Conservation (phyloP, 2,797 vertebrate species). For the Diplodus puntazzo region DNA sequence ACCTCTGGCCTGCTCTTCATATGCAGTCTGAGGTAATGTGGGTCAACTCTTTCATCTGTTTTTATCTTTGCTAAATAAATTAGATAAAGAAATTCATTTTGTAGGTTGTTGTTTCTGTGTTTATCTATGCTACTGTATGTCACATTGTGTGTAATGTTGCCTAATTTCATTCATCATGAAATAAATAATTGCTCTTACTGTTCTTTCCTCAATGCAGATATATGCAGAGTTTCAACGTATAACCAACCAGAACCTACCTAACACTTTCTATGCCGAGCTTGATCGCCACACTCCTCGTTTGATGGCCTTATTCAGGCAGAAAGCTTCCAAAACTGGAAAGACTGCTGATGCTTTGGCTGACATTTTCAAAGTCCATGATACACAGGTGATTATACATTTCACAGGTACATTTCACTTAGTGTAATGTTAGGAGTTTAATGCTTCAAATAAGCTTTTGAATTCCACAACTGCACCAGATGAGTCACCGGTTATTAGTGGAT, state of each 20-base stretch:
- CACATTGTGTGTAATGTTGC: neutral
- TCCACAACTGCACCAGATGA: neutral
- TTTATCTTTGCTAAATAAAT: neutral
- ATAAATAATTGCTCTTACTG: neutral
- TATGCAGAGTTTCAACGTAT: constrained; percentile 38
- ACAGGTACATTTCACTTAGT: neutral
- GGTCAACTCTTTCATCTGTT: neutral
- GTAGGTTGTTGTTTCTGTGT: no score
- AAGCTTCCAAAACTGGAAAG: constrained; percentile 28
- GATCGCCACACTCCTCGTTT: constrained; percentile 23
- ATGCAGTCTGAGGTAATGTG: constrained; percentile 31
- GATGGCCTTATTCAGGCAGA: constrained; percentile 43
- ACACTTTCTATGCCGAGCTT: constrained; percentile 39
- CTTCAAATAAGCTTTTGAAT: neutral
- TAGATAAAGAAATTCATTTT: no score
- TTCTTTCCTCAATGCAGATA: constrained; percentile 11
- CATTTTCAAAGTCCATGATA: constrained; percentile 23
- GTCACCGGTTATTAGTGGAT: neutral
- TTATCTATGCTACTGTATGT: no score
- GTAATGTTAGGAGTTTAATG: neutral
- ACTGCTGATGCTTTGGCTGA: constrained; percentile 34
- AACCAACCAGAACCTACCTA: constrained; percentile 37
- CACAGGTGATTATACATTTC: constrained; percentile 26
- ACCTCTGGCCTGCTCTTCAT: constrained; percentile 33
- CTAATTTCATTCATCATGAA: neutral